Conservation (phyloP, 2,888 invertebrate species). For the Sinohyriopsis cumingii region DNA sequence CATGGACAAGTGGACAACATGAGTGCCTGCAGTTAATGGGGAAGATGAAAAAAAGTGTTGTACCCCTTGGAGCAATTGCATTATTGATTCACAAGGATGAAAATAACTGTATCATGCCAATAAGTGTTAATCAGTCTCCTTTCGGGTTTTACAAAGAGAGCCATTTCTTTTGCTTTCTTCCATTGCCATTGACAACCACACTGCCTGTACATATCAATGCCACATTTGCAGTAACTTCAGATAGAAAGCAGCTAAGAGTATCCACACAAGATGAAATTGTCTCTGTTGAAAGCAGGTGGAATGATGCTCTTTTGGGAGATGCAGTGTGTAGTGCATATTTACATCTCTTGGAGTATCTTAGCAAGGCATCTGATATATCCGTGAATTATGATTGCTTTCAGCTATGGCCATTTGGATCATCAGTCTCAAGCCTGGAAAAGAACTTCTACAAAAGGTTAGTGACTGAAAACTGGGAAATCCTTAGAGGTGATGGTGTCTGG, state of each 20-base stretch:
- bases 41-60: constrained; percentile 14
- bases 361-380: background rate
- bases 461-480: constrained; percentile 2
- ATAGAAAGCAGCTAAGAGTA: constrained; percentile 47
- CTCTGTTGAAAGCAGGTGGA: constrained; percentile 15
- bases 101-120: background rate
- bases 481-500: constrained; percentile 5
- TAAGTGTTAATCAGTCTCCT: constrained; percentile 8
- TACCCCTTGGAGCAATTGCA: constrained; percentile 34
- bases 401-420: constrained; percentile 6
- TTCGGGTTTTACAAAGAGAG: constrained; percentile 34
- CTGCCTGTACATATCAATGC: constrained; percentile 65
- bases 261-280: constrained; percentile 53
- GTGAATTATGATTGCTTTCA: constrained; percentile 6
- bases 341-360: constrained; percentile 6
- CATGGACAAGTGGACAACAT: constrained; percentile 32
- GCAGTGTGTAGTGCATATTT: constrained; percentile 20
- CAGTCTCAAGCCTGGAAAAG: constrained; percentile 1
- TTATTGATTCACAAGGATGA: constrained; percentile 1
- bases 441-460: constrained; percentile 8
- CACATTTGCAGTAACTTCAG: constrained; percentile 56
- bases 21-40: constrained; percentile 1
- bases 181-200: constrained; percentile 51
- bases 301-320: constrained; percentile 17
- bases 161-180: constrained; percentile 43